phyloP scores from a whole-genome alignment of 2,888 invertebrate species.

The Drosophila macrospina region DNA sequence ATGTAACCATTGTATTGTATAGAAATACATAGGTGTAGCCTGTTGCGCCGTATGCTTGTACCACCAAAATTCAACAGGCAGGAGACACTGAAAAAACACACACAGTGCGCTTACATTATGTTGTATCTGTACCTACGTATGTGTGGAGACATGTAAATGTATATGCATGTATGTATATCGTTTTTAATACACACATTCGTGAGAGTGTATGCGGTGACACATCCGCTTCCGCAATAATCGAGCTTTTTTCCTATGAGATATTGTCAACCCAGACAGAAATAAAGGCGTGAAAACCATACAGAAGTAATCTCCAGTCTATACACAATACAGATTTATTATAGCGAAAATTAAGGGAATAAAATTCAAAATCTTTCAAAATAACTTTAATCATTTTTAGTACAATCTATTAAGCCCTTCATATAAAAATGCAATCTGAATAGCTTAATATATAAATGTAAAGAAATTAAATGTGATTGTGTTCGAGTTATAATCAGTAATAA shows the following conservation, averaged over 20 bases:
- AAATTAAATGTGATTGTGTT: not conserved
- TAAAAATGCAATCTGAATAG: too few species aligned
- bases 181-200: not conserved
- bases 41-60: slow-evolving; percentile 53
- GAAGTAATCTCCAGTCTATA: not conserved
- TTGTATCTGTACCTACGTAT: not conserved
- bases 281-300: not conserved
- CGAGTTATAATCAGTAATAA: not conserved
- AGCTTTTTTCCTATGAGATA: slow-evolving; percentile 30
- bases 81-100: slow-evolving; percentile 44
- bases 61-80: slow-evolving; percentile 81
- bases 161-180: not conserved
- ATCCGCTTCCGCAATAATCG: slow-evolving; percentile 70
- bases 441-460: not conserved
- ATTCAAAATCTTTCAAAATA: too few species aligned
- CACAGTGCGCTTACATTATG: not conserved
- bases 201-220: slow-evolving; percentile 42
- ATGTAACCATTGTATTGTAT: slow-evolving; percentile 8
- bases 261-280: slow-evolving; percentile 2
- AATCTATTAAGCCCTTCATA: too few species aligned
- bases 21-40: slow-evolving; percentile 45
- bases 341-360: too few species aligned
- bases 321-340: not conserved
- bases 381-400: too few species aligned
- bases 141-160: not conserved